Conservation (phyloP, 2,797 vertebrate genomes). For the Sebastes itinus region DNA sequence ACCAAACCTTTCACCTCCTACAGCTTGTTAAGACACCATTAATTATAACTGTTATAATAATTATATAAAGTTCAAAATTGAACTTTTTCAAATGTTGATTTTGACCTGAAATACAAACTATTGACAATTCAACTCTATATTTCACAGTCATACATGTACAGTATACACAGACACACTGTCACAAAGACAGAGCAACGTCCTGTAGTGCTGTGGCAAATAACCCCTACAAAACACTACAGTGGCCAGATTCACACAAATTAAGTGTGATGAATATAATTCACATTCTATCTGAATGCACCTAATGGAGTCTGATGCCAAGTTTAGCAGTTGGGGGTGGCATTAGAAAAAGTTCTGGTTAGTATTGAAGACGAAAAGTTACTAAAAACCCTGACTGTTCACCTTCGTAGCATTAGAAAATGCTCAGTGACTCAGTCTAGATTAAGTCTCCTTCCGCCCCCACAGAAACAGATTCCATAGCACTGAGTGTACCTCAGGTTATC, state of each 20-base stretch:
- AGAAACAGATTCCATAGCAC: not conserved
- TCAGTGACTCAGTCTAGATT: too few species aligned
- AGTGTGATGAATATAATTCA: not conserved
- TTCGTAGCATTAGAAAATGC: not conserved
- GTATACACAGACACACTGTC: too few species aligned
- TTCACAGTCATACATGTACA: not conserved
- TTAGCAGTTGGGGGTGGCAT: not conserved
- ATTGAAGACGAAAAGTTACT: not conserved
- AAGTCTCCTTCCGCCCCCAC: not conserved
- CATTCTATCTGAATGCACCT: not conserved
- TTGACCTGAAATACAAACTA: not conserved
- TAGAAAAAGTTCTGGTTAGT: not conserved
- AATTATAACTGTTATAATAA: not conserved
- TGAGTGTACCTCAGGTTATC: too few species aligned
- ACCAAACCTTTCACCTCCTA: not conserved
- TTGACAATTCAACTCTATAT: not conserved
- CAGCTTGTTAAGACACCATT: not conserved
- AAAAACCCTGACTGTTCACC: not conserved
- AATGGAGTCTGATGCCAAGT: not conserved
- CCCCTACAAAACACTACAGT: not conserved
- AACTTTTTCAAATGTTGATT: not conserved
- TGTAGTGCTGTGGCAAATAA: not conserved
- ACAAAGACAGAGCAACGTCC: not conserved
- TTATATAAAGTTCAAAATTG: not conserved
- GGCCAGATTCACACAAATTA: not conserved